A percentile compares a stretch with the other conserved stretches of the same genome.
phyloP scores from a whole-genome alignment of 2,113 vertebrate species.

The Cryptomyrus ogoouensis region DNA sequence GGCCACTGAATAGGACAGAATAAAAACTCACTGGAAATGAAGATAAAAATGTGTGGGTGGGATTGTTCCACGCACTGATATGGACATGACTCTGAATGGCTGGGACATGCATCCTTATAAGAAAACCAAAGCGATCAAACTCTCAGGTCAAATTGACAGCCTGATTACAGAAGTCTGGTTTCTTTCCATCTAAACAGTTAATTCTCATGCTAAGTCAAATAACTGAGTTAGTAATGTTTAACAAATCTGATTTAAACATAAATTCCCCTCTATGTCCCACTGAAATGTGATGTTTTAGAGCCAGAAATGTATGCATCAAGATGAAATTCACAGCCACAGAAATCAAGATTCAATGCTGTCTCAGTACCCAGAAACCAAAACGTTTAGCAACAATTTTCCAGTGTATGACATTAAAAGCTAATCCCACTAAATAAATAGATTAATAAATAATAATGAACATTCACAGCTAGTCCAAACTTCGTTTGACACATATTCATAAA shows the following conservation, averaged over 20 bases:
- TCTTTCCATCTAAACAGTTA: background rate
- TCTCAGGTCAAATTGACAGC: background rate
- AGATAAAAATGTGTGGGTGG: background rate
- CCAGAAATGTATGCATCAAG: background rate
- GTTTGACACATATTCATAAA: background rate
- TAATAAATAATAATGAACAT: background rate
- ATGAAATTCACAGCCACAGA: background rate
- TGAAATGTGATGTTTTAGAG: background rate
- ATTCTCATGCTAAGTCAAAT: background rate
- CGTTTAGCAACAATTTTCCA: background rate
- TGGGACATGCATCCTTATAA: background rate
- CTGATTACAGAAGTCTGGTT: background rate
- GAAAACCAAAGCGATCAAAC: background rate
- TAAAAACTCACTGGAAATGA: background rate
- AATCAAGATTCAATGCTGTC: background rate
- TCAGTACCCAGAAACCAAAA: background rate
- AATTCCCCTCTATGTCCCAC: background rate
- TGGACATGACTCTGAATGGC: background rate
- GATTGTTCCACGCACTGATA: background rate
- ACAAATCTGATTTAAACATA: background rate
- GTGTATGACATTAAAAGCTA: background rate
- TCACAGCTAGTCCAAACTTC: background rate
- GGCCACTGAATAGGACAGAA: background rate
- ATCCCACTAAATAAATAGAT: conserved; percentile 6
- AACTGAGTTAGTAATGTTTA: background rate